Conservation (phyloP, 2,113 vertebrate genomes). For the Riparia riparia region DNA sequence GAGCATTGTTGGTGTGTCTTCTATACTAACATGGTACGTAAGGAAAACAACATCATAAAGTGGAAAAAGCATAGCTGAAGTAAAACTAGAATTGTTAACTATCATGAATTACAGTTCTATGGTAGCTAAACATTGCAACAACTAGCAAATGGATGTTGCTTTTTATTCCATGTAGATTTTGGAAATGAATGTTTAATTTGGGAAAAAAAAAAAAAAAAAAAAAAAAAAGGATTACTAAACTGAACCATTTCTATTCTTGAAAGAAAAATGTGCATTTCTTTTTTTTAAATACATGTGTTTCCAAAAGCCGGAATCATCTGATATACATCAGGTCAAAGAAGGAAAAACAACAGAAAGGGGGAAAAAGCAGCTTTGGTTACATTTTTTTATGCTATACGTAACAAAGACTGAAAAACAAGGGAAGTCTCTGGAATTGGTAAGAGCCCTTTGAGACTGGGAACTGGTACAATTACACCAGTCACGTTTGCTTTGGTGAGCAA, state of each 20-base stretch:
- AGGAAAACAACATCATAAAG: neutral
- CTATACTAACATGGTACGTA: neutral
- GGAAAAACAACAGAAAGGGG: neutral
- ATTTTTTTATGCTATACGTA: neutral
- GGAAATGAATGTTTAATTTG: neutral
- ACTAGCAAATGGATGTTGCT: neutral
- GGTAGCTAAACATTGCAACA: neutral
- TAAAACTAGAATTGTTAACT: neutral
- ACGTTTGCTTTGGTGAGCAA: neutral
- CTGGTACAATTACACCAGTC: neutral
- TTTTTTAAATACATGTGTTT: neutral
- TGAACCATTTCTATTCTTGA: neutral
- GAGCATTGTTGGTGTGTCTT: accelerated
- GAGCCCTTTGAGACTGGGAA: neutral
- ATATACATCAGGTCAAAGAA: neutral
- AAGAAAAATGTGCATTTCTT: neutral
- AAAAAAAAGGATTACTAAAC: neutral
- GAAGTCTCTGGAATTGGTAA: neutral
- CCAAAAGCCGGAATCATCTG: neutral
- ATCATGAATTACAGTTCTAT: neutral
- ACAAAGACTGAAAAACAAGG: neutral
- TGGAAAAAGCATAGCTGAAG: neutral
- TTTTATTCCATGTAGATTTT: neutral
- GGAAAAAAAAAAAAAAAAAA: accelerated
- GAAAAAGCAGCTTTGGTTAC: neutral